These are phyloP conservation scores for Drosophila bifasciata DNA, from an alignment of 1,140 invertebrate genomes.

Conservation along the genomic window DNA sequence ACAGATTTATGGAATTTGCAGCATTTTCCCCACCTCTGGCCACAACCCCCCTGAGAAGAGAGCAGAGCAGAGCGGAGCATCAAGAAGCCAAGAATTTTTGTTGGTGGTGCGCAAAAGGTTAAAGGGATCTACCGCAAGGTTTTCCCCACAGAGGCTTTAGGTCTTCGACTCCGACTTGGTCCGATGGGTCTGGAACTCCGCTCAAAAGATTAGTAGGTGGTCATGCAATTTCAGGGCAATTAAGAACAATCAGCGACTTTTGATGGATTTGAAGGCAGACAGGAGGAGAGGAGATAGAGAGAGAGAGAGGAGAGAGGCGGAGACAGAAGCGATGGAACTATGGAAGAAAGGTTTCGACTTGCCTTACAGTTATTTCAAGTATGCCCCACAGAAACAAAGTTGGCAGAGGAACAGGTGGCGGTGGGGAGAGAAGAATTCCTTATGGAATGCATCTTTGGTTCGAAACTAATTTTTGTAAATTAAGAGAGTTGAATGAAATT, in stretches of 20 bases:
- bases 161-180: background rate
- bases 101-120: slow-evolving; percentile 44
- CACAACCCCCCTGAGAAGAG: background rate
- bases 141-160: slow-evolving; percentile 6
- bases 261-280: slow-evolving; percentile 58
- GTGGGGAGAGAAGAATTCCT: no score
- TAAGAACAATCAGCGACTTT: slow-evolving; percentile 72
- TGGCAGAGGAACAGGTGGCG: no score
- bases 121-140: slow-evolving; percentile 45
- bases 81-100: slow-evolving; percentile 33
- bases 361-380: slow-evolving; percentile 34
- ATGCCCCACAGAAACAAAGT: slow-evolving; percentile 13
- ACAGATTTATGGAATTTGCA: slow-evolving; percentile 82
- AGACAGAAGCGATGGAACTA: background rate
- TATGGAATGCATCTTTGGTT: no score
- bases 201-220: slow-evolving; percentile 47
- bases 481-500: no score
- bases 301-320: background rate
- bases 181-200: slow-evolving; percentile 17
- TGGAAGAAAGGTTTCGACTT: background rate
- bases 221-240: slow-evolving; percentile 65
- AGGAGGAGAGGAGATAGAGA: no score
- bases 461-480: no score
- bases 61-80: no score
- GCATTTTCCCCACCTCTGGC: slow-evolving; percentile 37